Evolutionary conservation across 2,113 vertebrate genomes (phyloP).

Genomic region (Saimiri boliviensis): DNA sequence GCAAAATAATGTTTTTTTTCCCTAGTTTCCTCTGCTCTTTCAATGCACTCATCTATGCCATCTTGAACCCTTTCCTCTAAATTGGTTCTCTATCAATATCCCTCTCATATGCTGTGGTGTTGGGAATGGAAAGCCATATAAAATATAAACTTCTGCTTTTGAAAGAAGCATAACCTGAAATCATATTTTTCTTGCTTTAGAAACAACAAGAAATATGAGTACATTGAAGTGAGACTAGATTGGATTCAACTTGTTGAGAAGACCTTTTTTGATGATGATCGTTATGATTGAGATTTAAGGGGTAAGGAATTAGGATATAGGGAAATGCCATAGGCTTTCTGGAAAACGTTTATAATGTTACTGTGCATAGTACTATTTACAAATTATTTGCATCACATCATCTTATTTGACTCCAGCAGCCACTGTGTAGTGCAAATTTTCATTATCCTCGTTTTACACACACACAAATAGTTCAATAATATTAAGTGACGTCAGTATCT

Average conservation of each 20-base stretch:
- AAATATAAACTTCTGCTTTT: not conserved
- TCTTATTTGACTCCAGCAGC: not conserved
- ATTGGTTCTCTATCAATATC: not conserved
- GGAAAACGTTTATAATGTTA: not conserved
- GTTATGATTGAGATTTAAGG: not conserved
- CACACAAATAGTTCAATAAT: not conserved
- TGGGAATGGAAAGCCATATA: not conserved
- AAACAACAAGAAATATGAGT: not conserved
- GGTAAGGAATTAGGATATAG: not conserved
- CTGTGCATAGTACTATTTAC: not conserved
- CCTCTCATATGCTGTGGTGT: not conserved
- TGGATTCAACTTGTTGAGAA: not conserved
- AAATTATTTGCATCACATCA: not conserved
- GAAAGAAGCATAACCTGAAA: not conserved
- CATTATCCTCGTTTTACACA: not conserved
- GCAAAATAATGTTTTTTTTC: not conserved
- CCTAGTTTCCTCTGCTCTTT: not conserved
- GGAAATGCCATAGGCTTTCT: not conserved
- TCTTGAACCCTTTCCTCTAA: slow-evolving; percentile 8
- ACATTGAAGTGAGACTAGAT: not conserved
- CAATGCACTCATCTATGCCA: not conserved
- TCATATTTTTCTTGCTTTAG: not conserved
- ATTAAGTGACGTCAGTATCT: not conserved
- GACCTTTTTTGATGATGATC: not conserved
- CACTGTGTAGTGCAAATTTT: not conserved